Base-by-base conservation (phyloP, 2,113 vertebrate species). In the Chascanopsetta lugubris region DNA sequence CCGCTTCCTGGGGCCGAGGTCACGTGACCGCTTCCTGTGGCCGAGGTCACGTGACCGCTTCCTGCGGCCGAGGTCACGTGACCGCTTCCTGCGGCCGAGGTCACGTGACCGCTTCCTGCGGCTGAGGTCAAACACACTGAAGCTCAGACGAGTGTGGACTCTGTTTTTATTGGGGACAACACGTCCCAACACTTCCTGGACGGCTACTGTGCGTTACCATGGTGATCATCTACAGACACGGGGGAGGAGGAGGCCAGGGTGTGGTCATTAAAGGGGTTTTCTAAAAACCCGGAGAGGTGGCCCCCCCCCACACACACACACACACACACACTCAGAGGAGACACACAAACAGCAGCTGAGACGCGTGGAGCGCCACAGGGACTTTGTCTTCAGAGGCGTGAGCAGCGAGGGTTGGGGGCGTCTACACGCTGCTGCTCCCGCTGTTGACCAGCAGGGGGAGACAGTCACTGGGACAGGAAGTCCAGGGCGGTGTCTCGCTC, bases 401-500 rank as follows among this genome's bases (percentile, higher is more conserved):
- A 94, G 88, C 67, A 38, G 42, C 85, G 83, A 25, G 89, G 70
- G 75, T 92, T 63, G 84, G 67, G 70, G 81, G 83, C 38, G 65
- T 80, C 89, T 65, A 84, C 26, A 56, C 64, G 78, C 68, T 73
- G 85, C 32, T 75, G 86, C 53, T 34, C 9, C 55, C 72, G 87
- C 64, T 66, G 80, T 11, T 13, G 47, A 56, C 46, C 64, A 32
- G 46, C 29, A 3, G 77, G 17, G 3, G 45, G 2, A 0, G 49
- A 4, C 84, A 95, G 95, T 99, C 96, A 99, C 70, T 92, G 93
- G 46, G 93, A 88, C 50, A 99, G 92, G 91, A 97, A 98, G 79
- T 96, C 92, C 88, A 97, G 68, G 21, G 97, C 96, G 0, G 93
- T 95, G 87, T 98, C 94, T 43, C 96, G 93, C 90, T 99, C 96